Evolutionary conservation across 2,888 invertebrate genomes (phyloP).

Genomic region (Candidula unifasciata): DNA sequence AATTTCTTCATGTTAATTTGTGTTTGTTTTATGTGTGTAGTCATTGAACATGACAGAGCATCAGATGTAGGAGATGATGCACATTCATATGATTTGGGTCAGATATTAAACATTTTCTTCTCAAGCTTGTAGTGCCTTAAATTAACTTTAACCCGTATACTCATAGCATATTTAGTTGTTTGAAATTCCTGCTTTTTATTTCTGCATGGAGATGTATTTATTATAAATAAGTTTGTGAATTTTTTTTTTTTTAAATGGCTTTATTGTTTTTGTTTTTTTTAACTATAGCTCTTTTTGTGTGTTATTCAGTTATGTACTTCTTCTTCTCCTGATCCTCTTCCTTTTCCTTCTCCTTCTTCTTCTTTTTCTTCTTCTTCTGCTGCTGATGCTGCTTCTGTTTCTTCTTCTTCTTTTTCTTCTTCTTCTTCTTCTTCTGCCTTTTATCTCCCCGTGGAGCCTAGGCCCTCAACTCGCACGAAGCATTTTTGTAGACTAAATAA

Average conservation of each 20-base stretch:
- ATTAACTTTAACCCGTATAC: neutral
- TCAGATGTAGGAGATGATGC: slow-evolving; percentile 46
- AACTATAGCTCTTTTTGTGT: neutral
- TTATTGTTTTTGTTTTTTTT: neutral
- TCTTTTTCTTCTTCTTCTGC: too few species aligned
- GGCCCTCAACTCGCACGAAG: too few species aligned
- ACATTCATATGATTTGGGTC: slow-evolving; percentile 44
- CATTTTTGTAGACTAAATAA: too few species aligned
- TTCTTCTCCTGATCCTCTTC: too few species aligned
- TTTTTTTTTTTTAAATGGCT: neutral
- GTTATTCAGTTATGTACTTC: too few species aligned
- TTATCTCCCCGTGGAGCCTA: too few species aligned
- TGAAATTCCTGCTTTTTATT: neutral
- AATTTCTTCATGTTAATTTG: neutral
- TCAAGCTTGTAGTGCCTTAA: neutral
- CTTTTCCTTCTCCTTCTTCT: too few species aligned
- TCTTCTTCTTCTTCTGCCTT: too few species aligned
- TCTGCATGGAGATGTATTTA: neutral
- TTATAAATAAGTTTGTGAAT: neutral
- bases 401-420: too few species aligned
- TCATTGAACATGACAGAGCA: slow-evolving; percentile 27
- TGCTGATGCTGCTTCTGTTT: too few species aligned
- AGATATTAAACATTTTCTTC: slow-evolving; percentile 3
- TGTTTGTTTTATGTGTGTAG: neutral
- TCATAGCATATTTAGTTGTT: neutral